Evolutionary conservation across 2,888 invertebrate genomes (phyloP).

Genomic region (Melanotus villosus): DNA sequence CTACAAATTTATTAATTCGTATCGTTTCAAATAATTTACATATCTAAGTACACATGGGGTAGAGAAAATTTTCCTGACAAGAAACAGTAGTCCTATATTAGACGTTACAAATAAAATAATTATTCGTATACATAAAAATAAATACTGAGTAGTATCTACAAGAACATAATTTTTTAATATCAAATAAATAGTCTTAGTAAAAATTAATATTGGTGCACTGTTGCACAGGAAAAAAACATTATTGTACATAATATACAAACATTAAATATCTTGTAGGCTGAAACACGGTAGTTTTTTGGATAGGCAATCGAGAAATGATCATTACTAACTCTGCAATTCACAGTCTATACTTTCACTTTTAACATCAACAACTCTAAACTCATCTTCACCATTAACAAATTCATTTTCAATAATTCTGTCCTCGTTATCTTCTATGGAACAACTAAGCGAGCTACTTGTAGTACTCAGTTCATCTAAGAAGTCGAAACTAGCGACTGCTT

Average conservation of each 20-base stretch:
- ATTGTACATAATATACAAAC: conserved; percentile 33
- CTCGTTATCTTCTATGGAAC: conserved; percentile 59
- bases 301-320: conserved; percentile 1
- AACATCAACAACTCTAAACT: conserved; percentile 26
- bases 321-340: conserved; percentile 36
- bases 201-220: conserved; percentile 17
- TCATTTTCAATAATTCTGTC: conserved; percentile 37
- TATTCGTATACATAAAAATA: conserved; percentile 46
- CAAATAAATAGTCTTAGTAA: conserved; percentile 32
- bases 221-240: conserved; percentile 17
- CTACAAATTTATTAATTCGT: conserved; percentile 56
- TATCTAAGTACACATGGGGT: conserved; percentile 35
- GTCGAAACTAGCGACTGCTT: conserved; percentile 85
- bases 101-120: neutral
- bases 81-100: conserved; percentile 25
- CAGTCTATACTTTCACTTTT: conserved; percentile 21
- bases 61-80: conserved; percentile 6
- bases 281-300: neutral
- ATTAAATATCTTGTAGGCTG: conserved; percentile 1
- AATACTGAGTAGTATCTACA: conserved; percentile 39
- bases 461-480: conserved; percentile 79
- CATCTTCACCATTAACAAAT: conserved; percentile 23
- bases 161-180: conserved; percentile 9
- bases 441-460: conserved; percentile 58
- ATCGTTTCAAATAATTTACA: conserved; percentile 54